A percentile compares a stretch with the other conserved stretches of the same genome.
Conservation (phyloP, 2,888 invertebrate species). For the Chydorus sphaericus region DNA sequence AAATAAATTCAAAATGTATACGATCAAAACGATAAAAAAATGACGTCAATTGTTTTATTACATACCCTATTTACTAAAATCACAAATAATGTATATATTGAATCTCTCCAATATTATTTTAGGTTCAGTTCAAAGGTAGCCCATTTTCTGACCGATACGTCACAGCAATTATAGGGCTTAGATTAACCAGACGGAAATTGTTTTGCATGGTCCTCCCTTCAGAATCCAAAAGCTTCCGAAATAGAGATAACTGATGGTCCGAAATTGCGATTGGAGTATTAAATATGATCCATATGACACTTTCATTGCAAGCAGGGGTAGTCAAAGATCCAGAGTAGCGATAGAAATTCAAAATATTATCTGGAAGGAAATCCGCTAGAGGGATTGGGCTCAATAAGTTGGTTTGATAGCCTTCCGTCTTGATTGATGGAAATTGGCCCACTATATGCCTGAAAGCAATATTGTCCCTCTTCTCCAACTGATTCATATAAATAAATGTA, state of each 20-base stretch:
- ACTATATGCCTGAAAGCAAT: neutral
- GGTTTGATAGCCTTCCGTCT: neutral
- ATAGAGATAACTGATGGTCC: neutral
- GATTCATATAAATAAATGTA: neutral
- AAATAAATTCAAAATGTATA: too few relatives aligned
- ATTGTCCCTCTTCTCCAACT: neutral
- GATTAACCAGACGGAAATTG: neutral
- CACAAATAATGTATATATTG: too few relatives aligned
- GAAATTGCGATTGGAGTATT: neutral
- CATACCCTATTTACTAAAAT: too few relatives aligned
- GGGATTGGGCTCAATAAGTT: neutral
- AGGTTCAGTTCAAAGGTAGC: neutral
- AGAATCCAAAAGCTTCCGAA: neutral
- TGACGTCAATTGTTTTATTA: too few relatives aligned
- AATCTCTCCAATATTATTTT: too few relatives aligned
- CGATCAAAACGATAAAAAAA: too few relatives aligned
- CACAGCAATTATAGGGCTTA: neutral
- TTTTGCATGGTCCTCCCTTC: neutral
- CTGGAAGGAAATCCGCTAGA: neutral
- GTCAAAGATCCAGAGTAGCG: neutral
- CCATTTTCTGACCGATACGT: neutral
- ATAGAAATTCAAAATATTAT: neutral
- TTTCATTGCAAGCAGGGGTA: neutral
- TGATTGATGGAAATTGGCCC: neutral
- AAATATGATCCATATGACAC: neutral